Conservation (phyloP, 1,140 invertebrate species). For the Coboldia fuscipes region DNA sequence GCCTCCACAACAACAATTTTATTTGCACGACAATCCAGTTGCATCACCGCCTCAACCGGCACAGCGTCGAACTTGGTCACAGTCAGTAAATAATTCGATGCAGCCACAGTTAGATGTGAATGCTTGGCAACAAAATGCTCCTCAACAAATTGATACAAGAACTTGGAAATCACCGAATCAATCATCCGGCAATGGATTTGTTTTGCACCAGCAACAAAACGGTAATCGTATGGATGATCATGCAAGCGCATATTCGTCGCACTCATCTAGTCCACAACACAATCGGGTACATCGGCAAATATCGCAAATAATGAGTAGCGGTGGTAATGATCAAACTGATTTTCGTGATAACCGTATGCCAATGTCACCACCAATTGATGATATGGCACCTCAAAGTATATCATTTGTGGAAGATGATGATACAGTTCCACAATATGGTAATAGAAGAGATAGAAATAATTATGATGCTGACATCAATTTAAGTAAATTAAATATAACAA, state of each 20-base stretch:
- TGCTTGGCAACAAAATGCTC: conserved; percentile 2
- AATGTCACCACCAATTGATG: conserved; percentile 38
- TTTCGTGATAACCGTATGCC: conserved; percentile 25
- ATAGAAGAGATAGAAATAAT: conserved; percentile 13
- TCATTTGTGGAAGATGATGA: conserved; percentile 63
- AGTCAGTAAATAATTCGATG: conserved; percentile 30
- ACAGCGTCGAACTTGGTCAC: conserved; percentile 48
- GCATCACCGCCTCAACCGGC: conserved; percentile 27
- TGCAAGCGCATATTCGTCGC: conserved; percentile 9
- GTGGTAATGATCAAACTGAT: conserved; percentile 4
- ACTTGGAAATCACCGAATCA: conserved; percentile 10
- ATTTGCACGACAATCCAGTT: conserved; percentile 37
- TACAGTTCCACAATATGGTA: conserved; percentile 7
- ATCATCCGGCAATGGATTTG: conserved; percentile 11
- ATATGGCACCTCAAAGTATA: conserved; percentile 80
- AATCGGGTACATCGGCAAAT: conserved; percentile 13
- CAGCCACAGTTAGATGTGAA: conserved; percentile 7
- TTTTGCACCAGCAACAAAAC: conserved; percentile 17
- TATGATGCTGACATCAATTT: conserved; percentile 37
- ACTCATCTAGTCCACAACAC: conserved; percentile 17
- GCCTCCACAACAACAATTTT: conserved; percentile 35
- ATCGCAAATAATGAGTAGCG: conserved; percentile 14
- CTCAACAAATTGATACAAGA: conserved; percentile 8
- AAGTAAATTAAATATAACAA: conserved; percentile 57
- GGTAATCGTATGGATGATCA: conserved; percentile 10